phyloP scores from a whole-genome alignment of 2,113 vertebrate species.

The Penelope pileata region DNA sequence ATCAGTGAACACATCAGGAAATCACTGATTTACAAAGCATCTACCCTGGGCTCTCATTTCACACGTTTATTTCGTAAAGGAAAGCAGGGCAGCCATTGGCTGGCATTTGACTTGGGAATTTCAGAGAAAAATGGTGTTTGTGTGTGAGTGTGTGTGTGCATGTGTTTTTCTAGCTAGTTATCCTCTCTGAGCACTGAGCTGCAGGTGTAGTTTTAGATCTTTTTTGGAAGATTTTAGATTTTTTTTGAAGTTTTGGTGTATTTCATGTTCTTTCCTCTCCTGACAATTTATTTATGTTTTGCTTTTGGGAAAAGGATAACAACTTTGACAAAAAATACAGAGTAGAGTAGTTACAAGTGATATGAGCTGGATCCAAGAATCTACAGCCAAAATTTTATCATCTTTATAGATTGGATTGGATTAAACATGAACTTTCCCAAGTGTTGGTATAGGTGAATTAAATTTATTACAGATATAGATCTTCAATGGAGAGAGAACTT shows the following conservation, averaged over 20 bases:
- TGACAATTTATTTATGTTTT: not conserved
- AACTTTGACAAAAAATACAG: not conserved
- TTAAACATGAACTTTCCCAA: not conserved
- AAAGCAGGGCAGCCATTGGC: not conserved
- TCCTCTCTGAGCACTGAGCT: not conserved
- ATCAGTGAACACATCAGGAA: conserved; percentile 13
- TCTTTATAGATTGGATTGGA: not conserved
- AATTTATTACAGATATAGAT: not conserved
- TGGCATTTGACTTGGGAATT: not conserved
- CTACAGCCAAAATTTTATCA: not conserved
- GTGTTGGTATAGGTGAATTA: not conserved
- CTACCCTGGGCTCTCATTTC: not conserved
- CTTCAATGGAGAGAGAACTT: not conserved
- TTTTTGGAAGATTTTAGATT: not conserved
- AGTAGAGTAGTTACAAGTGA: not conserved
- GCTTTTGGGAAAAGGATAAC: not conserved
- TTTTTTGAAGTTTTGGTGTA: not conserved
- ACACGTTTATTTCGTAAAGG: not conserved
- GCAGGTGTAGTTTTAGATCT: not conserved
- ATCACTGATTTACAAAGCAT: not conserved
- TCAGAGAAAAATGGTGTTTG: not conserved
- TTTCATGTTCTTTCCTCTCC: not conserved
- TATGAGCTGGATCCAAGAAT: not conserved
- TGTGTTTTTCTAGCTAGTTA: not conserved
- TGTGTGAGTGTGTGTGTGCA: fast-evolving